These are phyloP conservation scores for Lasioglossum lativentre DNA, from an alignment of 2,888 invertebrate species.

Conservation along the genomic window DNA sequence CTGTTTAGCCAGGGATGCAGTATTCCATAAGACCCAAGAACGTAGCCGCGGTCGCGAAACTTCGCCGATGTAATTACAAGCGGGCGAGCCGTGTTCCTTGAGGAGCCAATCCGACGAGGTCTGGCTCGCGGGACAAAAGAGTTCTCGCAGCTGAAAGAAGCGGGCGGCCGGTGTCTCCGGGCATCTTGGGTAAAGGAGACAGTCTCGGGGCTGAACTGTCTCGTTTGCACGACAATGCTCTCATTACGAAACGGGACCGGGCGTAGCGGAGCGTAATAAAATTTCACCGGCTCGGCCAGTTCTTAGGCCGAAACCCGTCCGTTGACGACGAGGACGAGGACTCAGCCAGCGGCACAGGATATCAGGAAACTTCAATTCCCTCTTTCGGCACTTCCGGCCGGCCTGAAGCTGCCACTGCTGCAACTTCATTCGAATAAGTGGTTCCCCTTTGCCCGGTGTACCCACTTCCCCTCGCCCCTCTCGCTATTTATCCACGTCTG, in stretches of 20 bases:
- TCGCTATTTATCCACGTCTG: slow-evolving; percentile 54
- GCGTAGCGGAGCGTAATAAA: slow-evolving; percentile 61
- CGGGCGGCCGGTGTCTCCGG: slow-evolving; percentile 6
- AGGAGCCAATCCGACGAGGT: slow-evolving; percentile 24
- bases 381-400: slow-evolving; percentile 65
- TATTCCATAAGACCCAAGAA: background rate
- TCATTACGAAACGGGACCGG: slow-evolving; percentile 64
- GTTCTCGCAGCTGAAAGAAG: slow-evolving; percentile 27
- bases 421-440: slow-evolving; percentile 78
- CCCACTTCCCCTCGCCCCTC: slow-evolving; percentile 25
- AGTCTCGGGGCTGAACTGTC: slow-evolving; percentile 45
- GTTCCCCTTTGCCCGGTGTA: slow-evolving; percentile 63
- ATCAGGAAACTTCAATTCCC: slow-evolving; percentile 74
- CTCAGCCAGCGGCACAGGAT: slow-evolving; percentile 27
- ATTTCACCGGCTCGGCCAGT: slow-evolving; percentile 52
- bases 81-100: slow-evolving; percentile 1
- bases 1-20: background rate
- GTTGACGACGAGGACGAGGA: background rate
- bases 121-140: slow-evolving; percentile 36
- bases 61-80: slow-evolving; percentile 33
- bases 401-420: slow-evolving; percentile 46
- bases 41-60: slow-evolving; percentile 10
- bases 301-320: slow-evolving; percentile 41
- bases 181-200: slow-evolving; percentile 25
- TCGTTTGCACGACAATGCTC: slow-evolving; percentile 72